These are phyloP conservation scores for Epinephelus cyanopodus DNA, from an alignment of 2,113 vertebrate species.

Conservation along the genomic window DNA sequence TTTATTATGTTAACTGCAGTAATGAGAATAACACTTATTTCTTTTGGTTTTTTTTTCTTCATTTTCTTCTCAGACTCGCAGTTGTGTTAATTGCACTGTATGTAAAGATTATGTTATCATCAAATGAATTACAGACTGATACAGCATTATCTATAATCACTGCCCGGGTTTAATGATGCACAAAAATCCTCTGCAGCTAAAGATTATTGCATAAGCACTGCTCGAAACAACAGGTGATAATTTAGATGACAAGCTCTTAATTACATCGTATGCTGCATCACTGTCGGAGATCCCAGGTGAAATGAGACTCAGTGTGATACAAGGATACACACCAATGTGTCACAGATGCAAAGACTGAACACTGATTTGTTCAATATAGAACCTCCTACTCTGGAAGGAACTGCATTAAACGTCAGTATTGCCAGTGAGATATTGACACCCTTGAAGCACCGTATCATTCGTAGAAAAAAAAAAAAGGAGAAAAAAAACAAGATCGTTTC, in stretches of 20 bases:
- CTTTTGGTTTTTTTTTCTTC: constrained; percentile 18
- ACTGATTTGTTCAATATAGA: not conserved
- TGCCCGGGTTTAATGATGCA: constrained; percentile 30
- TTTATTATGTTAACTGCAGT: constrained; percentile 2
- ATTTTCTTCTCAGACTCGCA: constrained; percentile 30
- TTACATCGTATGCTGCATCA: constrained; percentile 1
- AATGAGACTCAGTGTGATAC: not conserved
- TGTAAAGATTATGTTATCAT: constrained; percentile 21
- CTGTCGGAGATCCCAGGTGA: not conserved
- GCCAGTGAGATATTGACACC: not conserved
- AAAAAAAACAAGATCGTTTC: not conserved
- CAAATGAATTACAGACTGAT: not conserved
- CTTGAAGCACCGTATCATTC: not conserved
- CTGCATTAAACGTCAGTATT: not conserved
- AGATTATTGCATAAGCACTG: constrained; percentile 10
- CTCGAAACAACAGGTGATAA: constrained; percentile 39
- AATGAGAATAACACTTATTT: constrained; percentile 26
- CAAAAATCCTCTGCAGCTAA: constrained; percentile 13
- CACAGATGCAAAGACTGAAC: not conserved
- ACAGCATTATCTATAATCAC: constrained; percentile 12
- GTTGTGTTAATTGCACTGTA: constrained; percentile 26
- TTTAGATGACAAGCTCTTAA: constrained; percentile 22
- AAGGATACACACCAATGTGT: not conserved
- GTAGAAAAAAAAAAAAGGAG: not conserved
- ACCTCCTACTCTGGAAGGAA: not conserved